A percentile compares a stretch with the other conserved stretches of the same genome.
Evolutionary conservation across 64 coral and sea anemone species (phyloP).

Genomic region (Porites lutea): DNA sequence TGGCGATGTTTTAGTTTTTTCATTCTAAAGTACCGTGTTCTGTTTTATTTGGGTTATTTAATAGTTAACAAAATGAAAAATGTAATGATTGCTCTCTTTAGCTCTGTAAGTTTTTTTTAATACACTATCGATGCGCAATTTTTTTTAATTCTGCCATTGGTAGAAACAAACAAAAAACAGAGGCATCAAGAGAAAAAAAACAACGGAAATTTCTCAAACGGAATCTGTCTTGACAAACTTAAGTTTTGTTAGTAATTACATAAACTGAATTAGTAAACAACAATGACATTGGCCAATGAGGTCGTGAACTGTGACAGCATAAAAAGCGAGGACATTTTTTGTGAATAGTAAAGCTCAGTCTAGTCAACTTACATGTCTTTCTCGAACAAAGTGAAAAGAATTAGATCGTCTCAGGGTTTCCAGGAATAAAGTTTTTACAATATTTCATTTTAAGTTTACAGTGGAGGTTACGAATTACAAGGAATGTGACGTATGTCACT

Average conservation of each 20-base stretch:
- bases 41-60: too few species aligned
- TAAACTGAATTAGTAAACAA: not conserved
- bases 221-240: not conserved
- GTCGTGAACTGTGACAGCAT: not conserved
- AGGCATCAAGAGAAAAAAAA: not conserved
- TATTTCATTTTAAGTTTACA: not conserved
- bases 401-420: not conserved
- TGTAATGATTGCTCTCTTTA: too few species aligned
- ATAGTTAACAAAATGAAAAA: too few species aligned
- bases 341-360: not conserved
- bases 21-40: too few species aligned
- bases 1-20: too few species aligned
- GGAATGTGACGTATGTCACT: conserved; percentile 8
- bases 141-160: too few species aligned
- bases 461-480: not conserved
- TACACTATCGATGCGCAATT: too few species aligned
- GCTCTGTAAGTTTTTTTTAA: too few species aligned
- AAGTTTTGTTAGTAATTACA: not conserved
- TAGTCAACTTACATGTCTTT: not conserved
- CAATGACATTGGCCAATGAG: not conserved
- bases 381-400: not conserved
- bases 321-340: not conserved
- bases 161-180: too few species aligned
- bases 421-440: not conserved
- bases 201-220: not conserved